Evolutionary conservation across 2,888 invertebrate genomes (phyloP).

Genomic region (Tenthredo scrophulariae): DNA sequence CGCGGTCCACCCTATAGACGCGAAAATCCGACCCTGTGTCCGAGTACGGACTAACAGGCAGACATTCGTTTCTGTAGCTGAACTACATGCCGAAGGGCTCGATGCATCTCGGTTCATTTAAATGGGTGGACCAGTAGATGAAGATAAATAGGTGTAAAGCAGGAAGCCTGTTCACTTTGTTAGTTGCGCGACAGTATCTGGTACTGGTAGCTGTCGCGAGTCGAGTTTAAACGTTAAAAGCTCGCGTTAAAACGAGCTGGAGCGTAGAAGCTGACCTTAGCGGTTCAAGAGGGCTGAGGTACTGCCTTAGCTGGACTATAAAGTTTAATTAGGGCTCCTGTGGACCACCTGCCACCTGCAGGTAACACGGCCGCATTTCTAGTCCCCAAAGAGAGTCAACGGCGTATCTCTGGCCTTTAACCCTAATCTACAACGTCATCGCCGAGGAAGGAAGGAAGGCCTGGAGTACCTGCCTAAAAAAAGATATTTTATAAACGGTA

Average conservation of each 20-base stretch:
- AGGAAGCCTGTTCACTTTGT: constrained; percentile 50
- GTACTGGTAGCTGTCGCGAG: constrained; percentile 28
- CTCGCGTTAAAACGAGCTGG: constrained; percentile 22
- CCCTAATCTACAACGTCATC: constrained; percentile 48
- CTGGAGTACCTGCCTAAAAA: background rate
- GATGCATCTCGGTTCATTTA: constrained; percentile 48
- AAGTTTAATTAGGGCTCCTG: constrained; percentile 64
- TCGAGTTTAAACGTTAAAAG: constrained; percentile 27
- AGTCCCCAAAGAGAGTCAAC: constrained; percentile 54
- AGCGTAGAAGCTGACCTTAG: constrained; percentile 53
- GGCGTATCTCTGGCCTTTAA: constrained; percentile 37
- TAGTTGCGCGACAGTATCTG: constrained; percentile 35
- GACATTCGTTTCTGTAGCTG: constrained; percentile 43
- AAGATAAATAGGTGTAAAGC: constrained; percentile 68
- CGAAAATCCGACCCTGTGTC: constrained; percentile 26
- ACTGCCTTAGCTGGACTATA: constrained; percentile 56
- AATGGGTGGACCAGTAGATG: constrained; percentile 58
- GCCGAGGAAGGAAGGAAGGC: background rate
- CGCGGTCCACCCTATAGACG: constrained; percentile 37
- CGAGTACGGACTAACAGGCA: constrained; percentile 22
- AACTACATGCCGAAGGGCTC: constrained; percentile 35
- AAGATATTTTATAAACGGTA: background rate
- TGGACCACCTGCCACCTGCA: constrained; percentile 54
- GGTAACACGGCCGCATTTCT: background rate
- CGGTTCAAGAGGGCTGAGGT: constrained; percentile 50